Base-by-base conservation (phyloP, 2,888 invertebrate species). In the Torymus auratus region DNA sequence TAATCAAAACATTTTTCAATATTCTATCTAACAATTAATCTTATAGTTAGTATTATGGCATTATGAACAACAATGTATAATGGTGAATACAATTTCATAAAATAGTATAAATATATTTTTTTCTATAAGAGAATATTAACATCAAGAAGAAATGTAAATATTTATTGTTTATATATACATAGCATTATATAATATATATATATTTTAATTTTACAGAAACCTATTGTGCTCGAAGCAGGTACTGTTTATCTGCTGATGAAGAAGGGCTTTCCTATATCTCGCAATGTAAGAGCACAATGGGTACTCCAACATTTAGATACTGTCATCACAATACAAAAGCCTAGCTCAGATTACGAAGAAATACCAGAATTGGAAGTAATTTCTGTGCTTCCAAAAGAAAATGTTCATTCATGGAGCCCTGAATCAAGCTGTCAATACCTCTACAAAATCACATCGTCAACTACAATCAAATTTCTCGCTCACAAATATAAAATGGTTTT, bases 201-300 rank as follows among this genome's bases (percentile, higher is more conserved):
- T 62, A 41, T 14, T 23, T 14, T 23, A n/a, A 55, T 68, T 62
- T 85, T 82, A 62, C 76, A 91, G 91, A 88, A 87, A 56, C 87
- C 84, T 83, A 86, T 86, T 15, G 88, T 92, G 79, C 88, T 94
- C 83, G 93, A 94, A 87, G 94, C 94, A 52, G 93, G 93, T 78
- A 93, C 93, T 79, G 92, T 95, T 41, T 95, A 93, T 88, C 90
- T 95, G 70, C 88, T 95, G 81, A 93, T 95, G 94, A 94, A 94
- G 86, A 94, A 94, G 87, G 93, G 94, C 85, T 94, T 94, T 87
- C 93, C 95, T 28, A 94, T 96, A 80, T 96, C 96, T 5, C 92
- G 96, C 84, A 95, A 95, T 88, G 92, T 94, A 17, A 92, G 96
- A 85, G 94, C 95, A 20, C 94, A 95, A 86, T 96, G 96, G 96